phyloP scores from a whole-genome alignment of 2,888 invertebrate species.

The Aproaerema taeniolella region DNA sequence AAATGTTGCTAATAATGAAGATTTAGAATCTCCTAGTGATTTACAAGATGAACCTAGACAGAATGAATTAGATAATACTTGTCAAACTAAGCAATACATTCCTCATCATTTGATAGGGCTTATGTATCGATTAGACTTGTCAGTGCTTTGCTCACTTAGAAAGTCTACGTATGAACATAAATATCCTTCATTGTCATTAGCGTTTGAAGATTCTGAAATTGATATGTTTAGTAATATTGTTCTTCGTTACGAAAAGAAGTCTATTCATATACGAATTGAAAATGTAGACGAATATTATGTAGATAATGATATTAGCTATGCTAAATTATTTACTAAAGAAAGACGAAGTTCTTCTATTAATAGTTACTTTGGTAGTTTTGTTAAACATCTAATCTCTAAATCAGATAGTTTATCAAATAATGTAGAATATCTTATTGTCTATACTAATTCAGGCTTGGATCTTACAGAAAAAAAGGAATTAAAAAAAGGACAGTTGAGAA shows the following conservation, averaged over 20 bases:
- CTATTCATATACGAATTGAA: slow-evolving; percentile 26
- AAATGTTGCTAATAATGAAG: slow-evolving; percentile 20
- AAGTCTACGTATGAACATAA: slow-evolving; percentile 24
- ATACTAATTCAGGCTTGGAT: slow-evolving; percentile 26
- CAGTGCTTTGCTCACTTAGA: slow-evolving; percentile 26
- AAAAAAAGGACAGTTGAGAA: slow-evolving; percentile 16
- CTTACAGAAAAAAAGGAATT: slow-evolving; percentile 24
- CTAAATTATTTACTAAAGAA: slow-evolving; percentile 24
- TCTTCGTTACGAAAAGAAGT: slow-evolving; percentile 23
- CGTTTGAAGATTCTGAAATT: slow-evolving; percentile 25
- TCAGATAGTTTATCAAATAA: slow-evolving; percentile 19
- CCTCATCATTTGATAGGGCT: slow-evolving; percentile 25
- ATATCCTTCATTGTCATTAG: slow-evolving; percentile 27
- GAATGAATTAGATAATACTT: slow-evolving; percentile 22
- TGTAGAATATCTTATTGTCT: slow-evolving; percentile 27
- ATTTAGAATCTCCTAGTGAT: slow-evolving; percentile 19
- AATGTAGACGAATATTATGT: slow-evolving; percentile 24
- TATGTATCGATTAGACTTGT: slow-evolving; percentile 29
- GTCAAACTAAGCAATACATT: slow-evolving; percentile 21
- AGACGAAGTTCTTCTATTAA: slow-evolving; percentile 23
- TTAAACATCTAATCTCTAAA: slow-evolving; percentile 21
- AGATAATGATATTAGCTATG: slow-evolving; percentile 24
- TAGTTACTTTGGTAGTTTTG: slow-evolving; percentile 26
- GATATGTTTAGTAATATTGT: slow-evolving; percentile 25
- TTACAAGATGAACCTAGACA: slow-evolving; percentile 19